Conservation (phyloP, 64 coral and sea anemone species). For the Trachythela sp. region DNA sequence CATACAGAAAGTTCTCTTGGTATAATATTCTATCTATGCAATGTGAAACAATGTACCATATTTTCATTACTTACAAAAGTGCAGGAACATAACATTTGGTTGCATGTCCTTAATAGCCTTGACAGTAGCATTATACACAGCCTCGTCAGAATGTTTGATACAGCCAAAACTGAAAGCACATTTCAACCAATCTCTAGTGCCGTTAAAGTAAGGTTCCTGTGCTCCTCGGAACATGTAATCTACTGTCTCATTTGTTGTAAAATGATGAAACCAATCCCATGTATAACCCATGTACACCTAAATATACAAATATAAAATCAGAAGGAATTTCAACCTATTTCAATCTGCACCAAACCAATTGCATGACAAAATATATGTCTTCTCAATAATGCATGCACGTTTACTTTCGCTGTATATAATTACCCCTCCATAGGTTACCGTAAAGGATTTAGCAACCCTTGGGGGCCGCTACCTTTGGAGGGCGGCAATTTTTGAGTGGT, state of each 20-base stretch:
- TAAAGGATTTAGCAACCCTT: too few species aligned
- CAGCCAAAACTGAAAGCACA: slow-evolving; percentile 12
- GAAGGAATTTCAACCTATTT: neutral
- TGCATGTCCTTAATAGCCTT: neutral
- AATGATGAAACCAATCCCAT: slow-evolving; percentile 31
- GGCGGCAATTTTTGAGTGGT: too few species aligned
- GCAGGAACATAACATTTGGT: slow-evolving; percentile 18
- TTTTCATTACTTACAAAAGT: neutral
- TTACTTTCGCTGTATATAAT: too few species aligned
- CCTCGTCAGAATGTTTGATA: slow-evolving; percentile 23
- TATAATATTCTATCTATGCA: too few species aligned
- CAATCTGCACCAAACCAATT: too few species aligned
- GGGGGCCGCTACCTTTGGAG: too few species aligned
- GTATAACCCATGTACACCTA: slow-evolving; percentile 26
- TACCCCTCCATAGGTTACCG: too few species aligned
- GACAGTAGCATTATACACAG: neutral
- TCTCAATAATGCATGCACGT: too few species aligned
- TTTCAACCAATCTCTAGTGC: slow-evolving; percentile 1
- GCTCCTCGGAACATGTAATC: slow-evolving; percentile 16
- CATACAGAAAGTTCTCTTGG: too few species aligned
- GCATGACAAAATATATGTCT: too few species aligned
- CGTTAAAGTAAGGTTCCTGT: neutral
- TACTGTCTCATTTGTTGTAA: neutral
- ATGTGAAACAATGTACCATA: too few species aligned
- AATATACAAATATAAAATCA: neutral